Base-by-base conservation (phyloP, 2,113 vertebrate genomes). In the Loxodonta africana region DNA sequence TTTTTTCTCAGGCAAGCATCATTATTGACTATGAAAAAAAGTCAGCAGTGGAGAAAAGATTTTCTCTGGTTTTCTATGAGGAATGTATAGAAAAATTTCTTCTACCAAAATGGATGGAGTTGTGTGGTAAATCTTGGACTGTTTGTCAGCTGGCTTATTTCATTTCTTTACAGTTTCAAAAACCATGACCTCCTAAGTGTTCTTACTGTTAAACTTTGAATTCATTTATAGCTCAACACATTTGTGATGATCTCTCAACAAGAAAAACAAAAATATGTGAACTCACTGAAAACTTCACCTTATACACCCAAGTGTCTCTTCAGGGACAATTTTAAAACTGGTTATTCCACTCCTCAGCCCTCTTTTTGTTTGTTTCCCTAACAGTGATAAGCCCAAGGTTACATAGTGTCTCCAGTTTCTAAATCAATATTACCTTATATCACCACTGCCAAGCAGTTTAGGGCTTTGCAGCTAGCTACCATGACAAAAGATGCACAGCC, bases 401-500 rank as follows among this genome's bases (percentile, higher is more conserved):
- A 99, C 99, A 99, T 98, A 99, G 99, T 99, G 99, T 99, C 99
- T 98, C 98, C 98, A 99, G 99, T 99, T 99, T 99, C 99, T 99
- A 99, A 99, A 99, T 99, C 98, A 99, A 99, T 99, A 99, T 98
- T 99, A 99, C 97, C 99, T 99, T 99, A 99, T 99, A 99, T 99
- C 99, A 98, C 98, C 97, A 98, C 98, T 97, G 98, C 98, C 97
- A 98, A 98, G 98, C 98, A 98, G 98, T 99, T 98, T 99, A 98
- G 98, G 98, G 98, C 98, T 99, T 99, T 99, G 99, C 99, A 99
- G 99, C 99, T 99, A 99, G 99, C 99, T 99, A 99, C 99, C 99
- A 99, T 99, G 99, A 99, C 99, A 99, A 99, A 99, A 99, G 99
- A 99, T 99, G 99, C 99, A 99, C 99, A 99, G 99, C 99, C 99